A percentile compares a stretch with the other conserved stretches of the same genome.
Conservation (phyloP, 2,113 vertebrate genomes). For the Ailuropoda melanoleuca region DNA sequence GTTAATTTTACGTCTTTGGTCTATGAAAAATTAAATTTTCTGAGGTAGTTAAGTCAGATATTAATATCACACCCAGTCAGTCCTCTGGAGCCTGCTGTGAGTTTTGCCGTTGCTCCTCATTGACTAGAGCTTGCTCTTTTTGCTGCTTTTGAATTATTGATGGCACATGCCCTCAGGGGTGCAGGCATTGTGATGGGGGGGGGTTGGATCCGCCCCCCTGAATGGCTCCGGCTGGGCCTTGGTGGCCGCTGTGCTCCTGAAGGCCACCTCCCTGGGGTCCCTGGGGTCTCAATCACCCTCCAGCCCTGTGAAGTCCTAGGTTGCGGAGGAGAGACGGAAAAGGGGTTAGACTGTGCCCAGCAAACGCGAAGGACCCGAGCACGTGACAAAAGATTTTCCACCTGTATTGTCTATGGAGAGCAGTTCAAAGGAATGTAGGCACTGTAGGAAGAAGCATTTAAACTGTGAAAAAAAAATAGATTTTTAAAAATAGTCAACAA, state of each 20-base stretch:
- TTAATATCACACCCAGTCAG: slow-evolving; percentile 5
- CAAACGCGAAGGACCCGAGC: neutral
- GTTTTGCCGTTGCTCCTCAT: slow-evolving; percentile 13
- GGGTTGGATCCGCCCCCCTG: neutral
- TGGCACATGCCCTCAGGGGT: neutral
- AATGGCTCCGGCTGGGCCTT: neutral
- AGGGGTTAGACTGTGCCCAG: neutral
- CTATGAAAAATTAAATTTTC: slow-evolving; percentile 62
- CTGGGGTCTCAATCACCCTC: neutral
- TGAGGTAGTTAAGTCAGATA: slow-evolving; percentile 34
- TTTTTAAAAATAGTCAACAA: neutral
- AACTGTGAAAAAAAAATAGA: neutral
- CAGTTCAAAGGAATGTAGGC: neutral
- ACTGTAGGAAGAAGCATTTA: neutral
- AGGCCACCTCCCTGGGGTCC: neutral
- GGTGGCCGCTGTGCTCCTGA: neutral
- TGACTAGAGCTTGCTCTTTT: slow-evolving; percentile 54
- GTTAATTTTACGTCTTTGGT: slow-evolving; percentile 60
- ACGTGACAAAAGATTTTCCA: neutral
- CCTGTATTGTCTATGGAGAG: neutral
- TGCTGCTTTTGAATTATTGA: slow-evolving; percentile 59
- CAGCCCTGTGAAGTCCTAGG: neutral
- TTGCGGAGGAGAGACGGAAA: neutral
- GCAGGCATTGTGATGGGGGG: neutral
- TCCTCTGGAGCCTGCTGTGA: slow-evolving; percentile 41